Evolutionary conservation across 2,888 invertebrate genomes (phyloP), one percentile per base, ranked within the genome.

Genomic region (Papilio gigon): DNA sequence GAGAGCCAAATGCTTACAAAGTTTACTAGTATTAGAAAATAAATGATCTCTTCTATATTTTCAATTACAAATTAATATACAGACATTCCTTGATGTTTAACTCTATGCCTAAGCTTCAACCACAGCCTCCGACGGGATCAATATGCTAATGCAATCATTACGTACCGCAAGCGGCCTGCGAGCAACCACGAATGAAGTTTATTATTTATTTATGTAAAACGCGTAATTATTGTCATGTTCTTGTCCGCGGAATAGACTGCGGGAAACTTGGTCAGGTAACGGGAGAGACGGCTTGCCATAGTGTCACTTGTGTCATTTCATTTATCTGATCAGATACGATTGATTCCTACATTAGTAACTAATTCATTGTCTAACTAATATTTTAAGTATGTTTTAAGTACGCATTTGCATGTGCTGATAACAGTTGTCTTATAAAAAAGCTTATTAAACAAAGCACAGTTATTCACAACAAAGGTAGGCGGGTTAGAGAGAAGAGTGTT

Each of bases 131-230:
- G 66, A 63, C 62, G 71, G 68, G 76, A 78, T 80, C 76, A 77
- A 77, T 78, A 80, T 80, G 80, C 72, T 74, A 79, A 80, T 79
- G 71, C 70, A 63, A 74, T 74, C 76, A 78, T 79, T 76, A 78
- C 67, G 73, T 65, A 68, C 72, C 73, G 68, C 71, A 71, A 72
- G 73, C 72, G 70, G 65, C 67, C 71, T 64, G 69, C 70, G 22
- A 59, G 14, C 60, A 35, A 20, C 27, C 4, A 30, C 22, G 59
- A 59, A 59, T 59, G 44, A n/a, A 47, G 63, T 64, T 59, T 64
- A 71, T 68, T 66, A 67, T 71, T 67, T 68, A 68, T 71, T 67
- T 61, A 70, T 72, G 63, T 64, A 68, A 64, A 68, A 47, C 47
- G 40, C 47, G 68, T 37, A 68, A 59, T 68, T 64, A 68, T 68